Base-by-base conservation (phyloP, 2,113 vertebrate genomes). In the Pachypanchax playfairii region DNA sequence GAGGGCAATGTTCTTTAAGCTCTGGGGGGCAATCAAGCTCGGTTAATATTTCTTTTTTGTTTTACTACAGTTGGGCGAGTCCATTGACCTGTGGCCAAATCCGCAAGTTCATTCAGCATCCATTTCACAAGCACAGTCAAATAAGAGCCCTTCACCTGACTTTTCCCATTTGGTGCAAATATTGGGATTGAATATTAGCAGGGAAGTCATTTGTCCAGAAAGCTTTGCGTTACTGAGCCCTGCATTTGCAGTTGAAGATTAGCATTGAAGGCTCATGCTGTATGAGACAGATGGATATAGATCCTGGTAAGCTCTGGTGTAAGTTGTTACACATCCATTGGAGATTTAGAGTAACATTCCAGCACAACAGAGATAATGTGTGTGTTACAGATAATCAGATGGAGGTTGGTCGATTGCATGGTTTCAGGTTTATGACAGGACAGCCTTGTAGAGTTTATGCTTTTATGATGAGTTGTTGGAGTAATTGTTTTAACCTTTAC, bases 21-120 rank as follows among this genome's bases (percentile, higher is more conserved):
- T 81, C 60, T 21, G 10, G 48, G n/a, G 52, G 70, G 65, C 73
- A 78, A 85, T 86, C 77, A 62, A 52, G 65, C 61, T 17, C 50
- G 26, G 87, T 89, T 90, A 81, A 89, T 90, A 83, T 90, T 84
- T 87, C 65, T 50, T 57, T n/a, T 55, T 36, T 15, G 28, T 84
- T 86, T 85, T 85, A 75, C 70, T 73, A 82, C 77, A 72, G 26
- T 47, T 53, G 61, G 57, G 55, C 55, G 44, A 80, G 64, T 60
- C 53, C 70, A 15, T 35, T 85, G 77, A 82, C 77, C 81, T 56
- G 56, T 59, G 70, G 69, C 69, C 69, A 75, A 69, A 70, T 63
- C 56, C 29, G 14, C 11, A 28, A 22, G 38, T 65, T 51, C 57
- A 59, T 83, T 79, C 70, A 60, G 54, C 58, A 3, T 69, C 59